Evolutionary conservation across 2,888 invertebrate genomes (phyloP), one percentile per base, ranked within the genome.

Genomic region (Falcaria lacertinaria): DNA sequence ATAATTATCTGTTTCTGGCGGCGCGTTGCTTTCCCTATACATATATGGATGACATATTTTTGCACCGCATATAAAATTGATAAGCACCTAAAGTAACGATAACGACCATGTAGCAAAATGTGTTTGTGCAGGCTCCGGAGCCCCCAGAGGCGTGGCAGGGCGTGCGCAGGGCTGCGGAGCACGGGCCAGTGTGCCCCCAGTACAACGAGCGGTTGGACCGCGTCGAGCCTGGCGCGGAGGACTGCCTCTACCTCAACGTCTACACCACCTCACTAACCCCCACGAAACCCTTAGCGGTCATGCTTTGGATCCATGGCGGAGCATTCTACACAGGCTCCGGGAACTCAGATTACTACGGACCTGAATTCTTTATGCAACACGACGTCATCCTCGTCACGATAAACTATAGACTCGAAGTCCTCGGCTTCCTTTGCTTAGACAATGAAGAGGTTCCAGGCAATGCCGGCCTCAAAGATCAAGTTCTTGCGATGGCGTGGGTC

Each of bases 211-310:
- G 87, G 2, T 57, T 84, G 52, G 88, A 90, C 45, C 80, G 90
- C 13, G 80, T 80, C 8, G 88, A 91, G 28, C 69, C 80, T 33
- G 92, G 92, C 42, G 89, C 85, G 54, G 92, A 92, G 61, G 92
- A 92, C 66, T 94, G 94, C 50, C 89, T 94, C 3, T 93, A 91
- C 61, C 77, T 94, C 14, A 95, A 94, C 67, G 91, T 94, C 0
- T 94, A 92, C 69, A 90, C 92, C 5, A 77, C 69, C 50, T 60
- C 54, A 15, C 45, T 79, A 4, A 52, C 50, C 1, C 72, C 76
- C 2, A 5, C 59, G 1, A 41, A 46, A 34, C 64, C 65, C 4
- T 57, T 73, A 1, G 86, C 90, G 0, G 89, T 90, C 1, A 76
- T 90, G 79, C 71, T 90, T 17, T 90, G 89, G 89, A 88, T 90